Base-by-base conservation (phyloP, 1,140 invertebrate genomes). In the Cotesia vestalis region DNA sequence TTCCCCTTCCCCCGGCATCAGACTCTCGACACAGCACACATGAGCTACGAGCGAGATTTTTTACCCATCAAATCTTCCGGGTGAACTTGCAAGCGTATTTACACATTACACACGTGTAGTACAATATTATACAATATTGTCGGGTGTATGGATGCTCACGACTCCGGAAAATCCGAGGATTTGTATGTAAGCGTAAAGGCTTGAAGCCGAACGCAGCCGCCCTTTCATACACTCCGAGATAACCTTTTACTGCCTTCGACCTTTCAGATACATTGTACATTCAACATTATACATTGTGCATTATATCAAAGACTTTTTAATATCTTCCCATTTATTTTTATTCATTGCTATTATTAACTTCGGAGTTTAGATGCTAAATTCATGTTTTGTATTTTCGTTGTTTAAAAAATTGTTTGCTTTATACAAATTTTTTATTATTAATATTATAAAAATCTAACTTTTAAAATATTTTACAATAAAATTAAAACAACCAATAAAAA, bases 151-250 rank as follows among this genome's bases (percentile, higher is more conserved):
- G 40, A 46, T 38, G 67, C 60, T 60, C 72, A 75, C 57, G 27
- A 68, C 57, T 40, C 63, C 69, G 69, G 64, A 71, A 75, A 75
- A 75, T 75, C 74, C 66, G 38, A 53, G 3, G 61, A 59, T 61
- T 71, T 70, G 72, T 70, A 59, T 72, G 27, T 55, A 11, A 8
- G 66, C 27, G 46, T 35, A 67, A 67, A 67, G 46, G 66, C 55
- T 61, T 69, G 55, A 69, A 40, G 40, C 35, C 17, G 8, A 14
- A 66, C 63, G 12, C 38, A 20, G 34, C 36, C 63, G 35, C 34
- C 36, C 36, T 38, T 36, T 62, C 35, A 17, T 62, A 38, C 36
- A 59, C 57, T 20, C 0, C 57, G 2, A 59, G 57, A 59, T 59
- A 59, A 59, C 57, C 57, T 59, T 59, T 59, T 20, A 59, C 57